Base-by-base conservation (phyloP, 2,797 vertebrate genomes). In the Sebastes taczanowskii region DNA sequence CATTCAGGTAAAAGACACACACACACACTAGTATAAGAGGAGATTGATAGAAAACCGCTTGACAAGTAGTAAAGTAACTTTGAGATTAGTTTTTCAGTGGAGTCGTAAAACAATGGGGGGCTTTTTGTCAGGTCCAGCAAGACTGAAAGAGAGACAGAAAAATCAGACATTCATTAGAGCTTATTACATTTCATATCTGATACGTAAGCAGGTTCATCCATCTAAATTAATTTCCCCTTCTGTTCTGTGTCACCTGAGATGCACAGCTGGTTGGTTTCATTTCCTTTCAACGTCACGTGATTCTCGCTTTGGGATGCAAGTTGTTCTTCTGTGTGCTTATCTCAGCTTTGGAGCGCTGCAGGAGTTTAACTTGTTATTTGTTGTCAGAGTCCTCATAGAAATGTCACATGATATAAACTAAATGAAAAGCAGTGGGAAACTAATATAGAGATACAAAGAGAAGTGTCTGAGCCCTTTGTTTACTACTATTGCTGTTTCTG, bases 51-150 rank as follows among this genome's bases (percentile, higher is more conserved):
- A 73, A 80, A 86, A 69, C 27, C 53, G 60, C 80, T 29, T 2
- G 27, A 76, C 22, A 29, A 66, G 61, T 59, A 10, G 34, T 60
- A 69, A 80, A 64, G 25, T 75, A 61, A 84, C 38, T 81, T 81
- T 53, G n/a, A 77, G 78, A 82, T 82, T n/a, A 82, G 77, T 56
- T 77, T 70, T 74, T 67, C 42, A 74, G 13, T 46, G 53, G 34
- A 72, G 66, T 83, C 59, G 49, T 88, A 81, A 91, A 88, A 88
- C 90, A 79, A 75, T 32, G 58, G 88, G 88, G 77, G 87, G 52
- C 67, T 81, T 84, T 82, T 32, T 74, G 76, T 71, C 55, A 70
- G 35, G 60, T 75, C 78, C 64, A 2, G 74, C 58, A 75, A 74
- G 60, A 81, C 59, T 71, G 23, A 74, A 74, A 76, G 49, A 74